Evolutionary conservation across 2,113 vertebrate genomes (phyloP).

Genomic region (Capricornis sumatraensis): DNA sequence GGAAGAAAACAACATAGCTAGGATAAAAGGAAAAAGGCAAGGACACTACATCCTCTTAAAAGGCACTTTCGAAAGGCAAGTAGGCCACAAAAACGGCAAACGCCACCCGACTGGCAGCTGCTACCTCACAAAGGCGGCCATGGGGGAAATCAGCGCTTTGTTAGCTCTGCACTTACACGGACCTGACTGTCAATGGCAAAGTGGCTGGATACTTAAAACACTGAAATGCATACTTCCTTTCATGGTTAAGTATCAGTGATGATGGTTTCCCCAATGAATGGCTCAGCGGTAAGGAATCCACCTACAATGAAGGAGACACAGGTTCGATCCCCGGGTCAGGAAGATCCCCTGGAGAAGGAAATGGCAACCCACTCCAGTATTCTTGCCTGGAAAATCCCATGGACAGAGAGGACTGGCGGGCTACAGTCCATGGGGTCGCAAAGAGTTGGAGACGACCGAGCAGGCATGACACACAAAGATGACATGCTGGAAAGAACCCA

Average conservation of each 20-base stretch:
- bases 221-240: neutral
- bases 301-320: neutral
- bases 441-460: neutral
- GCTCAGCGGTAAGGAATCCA: neutral
- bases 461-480: neutral
- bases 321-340: neutral
- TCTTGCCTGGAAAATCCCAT: neutral
- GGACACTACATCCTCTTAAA: neutral
- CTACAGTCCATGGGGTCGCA: neutral
- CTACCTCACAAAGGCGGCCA: neutral
- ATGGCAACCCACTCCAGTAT: neutral
- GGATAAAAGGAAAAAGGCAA: neutral
- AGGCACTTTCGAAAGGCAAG: neutral
- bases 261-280: neutral
- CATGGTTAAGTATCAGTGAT: neutral
- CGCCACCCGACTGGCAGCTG: neutral
- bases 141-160: neutral
- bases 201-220: neutral
- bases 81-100: neutral
- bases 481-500: neutral
- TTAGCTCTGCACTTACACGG: neutral
- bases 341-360: neutral
- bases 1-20: neutral
- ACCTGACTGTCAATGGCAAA: neutral
- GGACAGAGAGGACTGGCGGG: neutral